These are phyloP conservation scores for Lochmaea capreae DNA, from an alignment of 2,888 invertebrate genomes.

Conservation along the genomic window DNA sequence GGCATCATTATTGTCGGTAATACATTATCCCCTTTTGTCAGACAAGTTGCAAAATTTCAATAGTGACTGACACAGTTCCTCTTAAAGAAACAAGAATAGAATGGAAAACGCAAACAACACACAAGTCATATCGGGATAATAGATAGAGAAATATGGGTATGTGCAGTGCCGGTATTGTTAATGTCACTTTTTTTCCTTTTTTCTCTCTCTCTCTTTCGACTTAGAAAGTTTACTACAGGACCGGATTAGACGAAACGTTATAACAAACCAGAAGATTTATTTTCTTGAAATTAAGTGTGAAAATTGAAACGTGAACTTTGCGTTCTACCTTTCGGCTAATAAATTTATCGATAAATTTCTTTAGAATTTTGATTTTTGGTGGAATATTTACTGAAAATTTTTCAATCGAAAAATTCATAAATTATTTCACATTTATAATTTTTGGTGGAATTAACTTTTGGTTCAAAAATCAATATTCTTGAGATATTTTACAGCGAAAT, in stretches of 20 bases:
- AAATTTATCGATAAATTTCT: no score
- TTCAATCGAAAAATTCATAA: no score
- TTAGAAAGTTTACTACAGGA: background rate
- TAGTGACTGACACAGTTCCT: constrained; percentile 31
- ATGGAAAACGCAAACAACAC: constrained; percentile 16
- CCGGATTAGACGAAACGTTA: background rate
- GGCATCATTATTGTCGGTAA: constrained; percentile 19
- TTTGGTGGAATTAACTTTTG: no score
- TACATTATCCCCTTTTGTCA: constrained; percentile 28
- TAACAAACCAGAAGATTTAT: no score
- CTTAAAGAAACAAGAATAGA: constrained; percentile 20
- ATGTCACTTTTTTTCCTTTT: background rate
- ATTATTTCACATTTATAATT: no score
- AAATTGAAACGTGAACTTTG: no score
- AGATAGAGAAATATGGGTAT: constrained; percentile 18
- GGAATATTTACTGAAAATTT: no score
- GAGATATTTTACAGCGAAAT: no score
- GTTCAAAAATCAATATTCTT: no score
- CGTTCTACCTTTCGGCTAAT: no score
- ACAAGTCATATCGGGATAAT: constrained; percentile 30
- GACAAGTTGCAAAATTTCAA: constrained; percentile 21
- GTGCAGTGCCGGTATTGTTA: constrained; percentile 9
- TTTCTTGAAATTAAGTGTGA: no score
- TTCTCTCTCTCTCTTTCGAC: background rate
- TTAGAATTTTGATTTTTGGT: no score